Conservation (phyloP, 53 echinoderm and acorn worm genomes). For the Apostichopus leukothele region DNA sequence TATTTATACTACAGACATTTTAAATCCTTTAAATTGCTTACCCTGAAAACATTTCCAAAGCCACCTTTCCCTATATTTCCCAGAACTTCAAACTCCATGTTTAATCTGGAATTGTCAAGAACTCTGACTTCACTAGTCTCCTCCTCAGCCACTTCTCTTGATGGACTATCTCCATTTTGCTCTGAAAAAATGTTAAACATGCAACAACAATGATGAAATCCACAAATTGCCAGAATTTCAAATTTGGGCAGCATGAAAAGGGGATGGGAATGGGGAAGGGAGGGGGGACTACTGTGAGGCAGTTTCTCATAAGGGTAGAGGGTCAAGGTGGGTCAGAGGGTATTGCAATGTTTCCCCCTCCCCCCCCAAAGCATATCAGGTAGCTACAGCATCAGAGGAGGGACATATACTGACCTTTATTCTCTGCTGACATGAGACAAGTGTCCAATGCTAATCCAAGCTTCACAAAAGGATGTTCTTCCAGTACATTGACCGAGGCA, state of each 20-base stretch:
- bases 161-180: conserved; percentile 8
- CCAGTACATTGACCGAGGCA: conserved; percentile 61
- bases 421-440: not conserved
- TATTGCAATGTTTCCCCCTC: too few species aligned
- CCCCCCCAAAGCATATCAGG: too few species aligned
- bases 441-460: conserved; percentile 53
- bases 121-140: conserved; percentile 52
- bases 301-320: too few species aligned
- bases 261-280: too few species aligned
- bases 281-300: too few species aligned
- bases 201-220: not conserved
- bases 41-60: conserved; percentile 96
- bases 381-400: too few species aligned
- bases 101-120: conserved; percentile 71
- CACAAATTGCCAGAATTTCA: not conserved
- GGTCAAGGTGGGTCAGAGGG: too few species aligned
- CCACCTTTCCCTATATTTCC: conserved; percentile 91
- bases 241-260: not conserved
- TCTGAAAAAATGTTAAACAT: not conserved
- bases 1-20: too few species aligned
- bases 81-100: conserved; percentile 87
- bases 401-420: not conserved
- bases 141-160: conserved; percentile 51
- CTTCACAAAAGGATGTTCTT: conserved; percentile 90
- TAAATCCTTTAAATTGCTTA: not conserved